Conservation (phyloP, 2,888 invertebrate genomes). For the Galerucella calmariensis region DNA sequence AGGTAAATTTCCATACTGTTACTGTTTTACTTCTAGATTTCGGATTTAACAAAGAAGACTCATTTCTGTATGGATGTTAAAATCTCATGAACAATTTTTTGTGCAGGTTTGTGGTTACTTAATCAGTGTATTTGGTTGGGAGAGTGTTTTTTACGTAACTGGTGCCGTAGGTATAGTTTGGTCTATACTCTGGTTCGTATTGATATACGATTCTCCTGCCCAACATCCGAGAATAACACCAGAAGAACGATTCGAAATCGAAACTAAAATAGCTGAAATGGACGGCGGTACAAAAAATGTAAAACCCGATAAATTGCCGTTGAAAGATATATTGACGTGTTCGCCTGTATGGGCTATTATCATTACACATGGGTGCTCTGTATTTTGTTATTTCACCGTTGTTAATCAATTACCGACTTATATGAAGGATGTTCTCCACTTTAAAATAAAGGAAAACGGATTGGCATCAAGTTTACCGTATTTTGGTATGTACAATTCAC, state of each 20-base stretch:
- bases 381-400: conserved; percentile 89
- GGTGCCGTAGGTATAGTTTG: conserved; percentile 80
- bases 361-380: conserved; percentile 83
- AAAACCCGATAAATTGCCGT: conserved; percentile 74
- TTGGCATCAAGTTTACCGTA: conserved; percentile 86
- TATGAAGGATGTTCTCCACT: conserved; percentile 82
- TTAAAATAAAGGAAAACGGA: conserved; percentile 87
- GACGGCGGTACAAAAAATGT: conserved; percentile 51
- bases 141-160: conserved; percentile 85
- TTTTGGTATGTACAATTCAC: conserved; percentile 68
- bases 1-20: conserved; percentile 5
- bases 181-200: conserved; percentile 84
- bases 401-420: conserved; percentile 89
- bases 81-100: conserved; percentile 36
- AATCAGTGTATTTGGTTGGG: conserved; percentile 86
- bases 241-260: conserved; percentile 75
- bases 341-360: conserved; percentile 88
- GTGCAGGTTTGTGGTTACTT: conserved; percentile 71
- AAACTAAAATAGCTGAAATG: conserved; percentile 72
- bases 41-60: conserved; percentile 27
- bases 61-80: conserved; percentile 16
- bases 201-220: conserved; percentile 84
- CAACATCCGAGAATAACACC: conserved; percentile 83
- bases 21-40: conserved; percentile 34
- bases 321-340: conserved; percentile 76